Conservation (phyloP, 2,113 vertebrate species). For the Nibea coibor region DNA sequence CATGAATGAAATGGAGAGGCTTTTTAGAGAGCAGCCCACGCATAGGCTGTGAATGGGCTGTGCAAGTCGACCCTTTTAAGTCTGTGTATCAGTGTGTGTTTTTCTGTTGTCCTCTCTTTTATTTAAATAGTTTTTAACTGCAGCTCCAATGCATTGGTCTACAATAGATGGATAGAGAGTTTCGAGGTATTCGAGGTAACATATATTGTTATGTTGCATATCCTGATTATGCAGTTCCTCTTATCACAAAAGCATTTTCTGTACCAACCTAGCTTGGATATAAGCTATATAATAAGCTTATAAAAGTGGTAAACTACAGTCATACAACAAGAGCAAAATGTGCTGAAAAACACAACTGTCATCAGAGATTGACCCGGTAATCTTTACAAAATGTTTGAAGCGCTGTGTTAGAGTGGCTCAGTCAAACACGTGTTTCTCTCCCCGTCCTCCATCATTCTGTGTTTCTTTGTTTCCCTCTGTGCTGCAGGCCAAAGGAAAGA, state of each 20-base stretch:
- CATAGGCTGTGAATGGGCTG: slow-evolving; percentile 4
- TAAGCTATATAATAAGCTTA: too few species aligned
- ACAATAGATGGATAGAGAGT: background rate
- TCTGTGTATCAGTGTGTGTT: background rate
- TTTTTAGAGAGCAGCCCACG: background rate
- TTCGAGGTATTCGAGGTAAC: background rate
- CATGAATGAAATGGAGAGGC: background rate
- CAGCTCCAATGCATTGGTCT: background rate
- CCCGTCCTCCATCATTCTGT: background rate
- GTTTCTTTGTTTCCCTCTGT: slow-evolving; percentile 30
- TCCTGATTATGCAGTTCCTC: background rate
- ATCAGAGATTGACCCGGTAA: background rate
- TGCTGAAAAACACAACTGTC: background rate
- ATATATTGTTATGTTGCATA: background rate
- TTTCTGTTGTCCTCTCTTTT: background rate
- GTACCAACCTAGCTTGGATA: background rate
- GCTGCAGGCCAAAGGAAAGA: slow-evolving; percentile 94
- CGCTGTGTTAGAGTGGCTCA: background rate
- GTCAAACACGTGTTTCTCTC: background rate
- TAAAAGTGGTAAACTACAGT: background rate
- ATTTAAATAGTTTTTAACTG: background rate
- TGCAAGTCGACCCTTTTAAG: slow-evolving; percentile 1
- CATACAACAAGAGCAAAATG: background rate
- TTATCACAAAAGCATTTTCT: background rate
- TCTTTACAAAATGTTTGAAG: background rate